Conservation (phyloP, 2,797 vertebrate species). For the Myotis pilosus region DNA sequence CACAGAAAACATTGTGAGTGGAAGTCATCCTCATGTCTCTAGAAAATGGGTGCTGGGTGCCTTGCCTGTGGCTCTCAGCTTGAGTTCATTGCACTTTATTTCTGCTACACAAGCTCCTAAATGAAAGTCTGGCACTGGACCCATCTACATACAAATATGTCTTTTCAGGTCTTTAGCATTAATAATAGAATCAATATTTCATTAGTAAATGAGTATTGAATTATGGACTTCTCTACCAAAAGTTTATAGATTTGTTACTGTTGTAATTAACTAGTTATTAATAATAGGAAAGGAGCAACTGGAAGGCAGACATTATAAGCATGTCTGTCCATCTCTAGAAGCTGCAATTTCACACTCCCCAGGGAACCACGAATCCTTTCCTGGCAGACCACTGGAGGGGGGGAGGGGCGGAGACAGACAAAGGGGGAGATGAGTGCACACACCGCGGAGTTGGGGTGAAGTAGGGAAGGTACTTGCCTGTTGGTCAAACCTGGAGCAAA, state of each 20-base stretch:
- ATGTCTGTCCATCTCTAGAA: not conserved
- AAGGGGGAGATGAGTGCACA: not conserved
- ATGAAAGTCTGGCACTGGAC: not conserved
- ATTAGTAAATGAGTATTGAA: not conserved
- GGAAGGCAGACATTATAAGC: not conserved
- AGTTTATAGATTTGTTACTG: not conserved
- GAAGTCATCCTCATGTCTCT: not conserved
- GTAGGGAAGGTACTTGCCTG: not conserved
- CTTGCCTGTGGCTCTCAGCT: not conserved
- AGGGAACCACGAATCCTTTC: not conserved
- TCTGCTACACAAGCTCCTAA: not conserved
- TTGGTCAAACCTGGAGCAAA: not conserved
- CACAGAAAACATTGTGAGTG: not conserved
- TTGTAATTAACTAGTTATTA: not conserved
- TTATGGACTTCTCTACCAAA: not conserved
- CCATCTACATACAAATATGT: not conserved
- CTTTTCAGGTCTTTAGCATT: not conserved
- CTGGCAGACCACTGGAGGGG: not conserved
- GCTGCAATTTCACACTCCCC: not conserved
- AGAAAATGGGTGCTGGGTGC: not conserved
- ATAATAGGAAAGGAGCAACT: not conserved
- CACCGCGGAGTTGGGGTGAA: not conserved
- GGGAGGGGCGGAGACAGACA: not conserved
- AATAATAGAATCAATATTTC: not conserved
- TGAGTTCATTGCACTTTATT: not conserved